Percentiles rank a stretch among this genome's conserved stretches.
Evolutionary conservation across 2,888 invertebrate species (phyloP).

Genomic region (Alloscopus bannaensis): DNA sequence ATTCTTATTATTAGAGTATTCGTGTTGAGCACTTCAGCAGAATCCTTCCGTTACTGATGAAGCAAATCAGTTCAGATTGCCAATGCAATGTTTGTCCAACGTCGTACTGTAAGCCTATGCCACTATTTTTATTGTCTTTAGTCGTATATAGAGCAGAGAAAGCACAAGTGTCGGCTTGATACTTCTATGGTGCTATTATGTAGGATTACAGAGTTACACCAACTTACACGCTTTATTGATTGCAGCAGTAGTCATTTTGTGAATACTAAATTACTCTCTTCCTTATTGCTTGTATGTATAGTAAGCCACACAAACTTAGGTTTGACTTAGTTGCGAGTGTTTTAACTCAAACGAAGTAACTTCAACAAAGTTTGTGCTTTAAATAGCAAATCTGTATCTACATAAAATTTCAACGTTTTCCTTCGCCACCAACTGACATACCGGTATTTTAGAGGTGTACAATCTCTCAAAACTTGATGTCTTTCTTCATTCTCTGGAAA

Average conservation of each 20-base stretch:
- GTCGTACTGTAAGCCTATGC: neutral
- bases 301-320: conserved; percentile 18
- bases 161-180: conserved; percentile 10
- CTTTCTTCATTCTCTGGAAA: neutral
- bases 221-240: neutral
- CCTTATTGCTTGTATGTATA: neutral
- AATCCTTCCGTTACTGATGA: conserved; percentile 39
- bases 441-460: too few relatives aligned
- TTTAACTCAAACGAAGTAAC: conserved; percentile 22
- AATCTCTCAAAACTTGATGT: too few relatives aligned
- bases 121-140: conserved; percentile 13
- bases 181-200: conserved; percentile 21
- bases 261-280: conserved; percentile 48
- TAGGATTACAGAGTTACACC: conserved; percentile 23
- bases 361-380: conserved; percentile 1
- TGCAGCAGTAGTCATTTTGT: conserved; percentile 23
- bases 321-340: neutral
- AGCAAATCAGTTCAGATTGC: conserved; percentile 51
- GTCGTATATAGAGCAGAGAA: too few relatives aligned
- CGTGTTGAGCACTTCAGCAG: too few relatives aligned
- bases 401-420: too few relatives aligned
- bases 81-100: conserved; percentile 34
- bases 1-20: too few relatives aligned
- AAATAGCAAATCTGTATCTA: neutral
- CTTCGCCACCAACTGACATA: too few relatives aligned